A percentile compares a stretch with the other conserved stretches of the same genome.
Evolutionary conservation across 1,140 invertebrate species (phyloP).

Genomic region (Zaprionus africanus): DNA sequence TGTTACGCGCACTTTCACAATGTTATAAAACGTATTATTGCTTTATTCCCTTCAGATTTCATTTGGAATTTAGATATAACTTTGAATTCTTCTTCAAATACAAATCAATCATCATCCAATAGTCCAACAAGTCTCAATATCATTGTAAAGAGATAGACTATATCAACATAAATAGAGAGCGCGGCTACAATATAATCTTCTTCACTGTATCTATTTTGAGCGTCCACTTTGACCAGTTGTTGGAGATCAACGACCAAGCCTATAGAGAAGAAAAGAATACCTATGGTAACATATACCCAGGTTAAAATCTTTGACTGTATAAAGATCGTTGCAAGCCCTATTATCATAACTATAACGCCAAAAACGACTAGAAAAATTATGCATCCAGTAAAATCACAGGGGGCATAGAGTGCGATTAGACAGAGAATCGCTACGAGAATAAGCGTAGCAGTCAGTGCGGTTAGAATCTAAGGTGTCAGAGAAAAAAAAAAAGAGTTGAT

Average conservation of each 20-base stretch:
- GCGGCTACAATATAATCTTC: slow-evolving; percentile 48
- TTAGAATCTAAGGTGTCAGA: neutral
- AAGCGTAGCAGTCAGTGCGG: neutral
- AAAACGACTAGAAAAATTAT: neutral
- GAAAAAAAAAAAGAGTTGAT: neutral
- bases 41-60: no score
- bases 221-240: slow-evolving; percentile 26
- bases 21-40: no score
- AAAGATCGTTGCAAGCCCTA: slow-evolving; percentile 4
- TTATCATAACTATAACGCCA: rapidly evolving
- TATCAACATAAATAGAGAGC: slow-evolving; percentile 36
- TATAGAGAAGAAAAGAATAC: slow-evolving; percentile 7
- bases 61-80: no score
- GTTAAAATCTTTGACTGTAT: neutral
- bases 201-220: slow-evolving; percentile 17
- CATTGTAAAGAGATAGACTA: slow-evolving; percentile 20
- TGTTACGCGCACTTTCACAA: no score
- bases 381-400: slow-evolving; percentile 53
- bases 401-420: slow-evolving; percentile 37
- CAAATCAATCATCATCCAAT: neutral
- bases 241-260: slow-evolving; percentile 40
- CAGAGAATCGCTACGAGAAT: neutral
- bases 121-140: neutral
- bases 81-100: no score
- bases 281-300: neutral